A percentile compares a stretch with the other conserved stretches of the same genome.
Conservation (phyloP, 2,888 invertebrate species). For the Xestoiulus laeticollis region DNA sequence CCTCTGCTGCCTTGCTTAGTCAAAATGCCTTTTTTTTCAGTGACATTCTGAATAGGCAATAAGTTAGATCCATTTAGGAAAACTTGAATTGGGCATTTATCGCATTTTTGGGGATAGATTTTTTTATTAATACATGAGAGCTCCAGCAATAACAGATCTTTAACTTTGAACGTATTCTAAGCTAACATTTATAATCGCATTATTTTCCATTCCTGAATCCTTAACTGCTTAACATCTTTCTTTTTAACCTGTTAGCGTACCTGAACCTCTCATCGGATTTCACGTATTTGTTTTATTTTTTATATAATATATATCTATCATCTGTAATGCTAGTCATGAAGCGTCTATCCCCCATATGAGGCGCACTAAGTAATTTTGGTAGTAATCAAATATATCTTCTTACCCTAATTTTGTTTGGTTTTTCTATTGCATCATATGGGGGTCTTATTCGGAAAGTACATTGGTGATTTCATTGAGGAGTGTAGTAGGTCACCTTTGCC, state of each 20-base stretch:
- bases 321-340: slow-evolving; percentile 10
- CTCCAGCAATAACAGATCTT: slow-evolving; percentile 15
- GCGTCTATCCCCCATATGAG: background rate
- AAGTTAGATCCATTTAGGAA: slow-evolving; percentile 21
- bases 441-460: too few species aligned
- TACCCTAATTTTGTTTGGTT: background rate
- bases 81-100: background rate
- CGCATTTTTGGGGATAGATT: background rate
- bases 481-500: background rate
- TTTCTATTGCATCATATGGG: background rate
- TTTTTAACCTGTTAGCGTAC: slow-evolving; percentile 32
- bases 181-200: slow-evolving; percentile 28
- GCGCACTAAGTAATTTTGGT: slow-evolving; percentile 28
- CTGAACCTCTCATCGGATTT: slow-evolving; percentile 41
- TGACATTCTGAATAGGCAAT: background rate
- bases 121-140: background rate
- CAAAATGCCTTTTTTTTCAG: background rate
- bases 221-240: slow-evolving; percentile 16
- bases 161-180: background rate
- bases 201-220: slow-evolving; percentile 22
- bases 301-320: slow-evolving; percentile 42
- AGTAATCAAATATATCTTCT: background rate
- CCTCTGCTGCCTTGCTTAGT: slow-evolving; percentile 41
- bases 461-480: background rate
- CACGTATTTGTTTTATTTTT: slow-evolving; percentile 33